phyloP scores from a whole-genome alignment of 2,797 vertebrate genomes.

The Sus cebifrons region DNA sequence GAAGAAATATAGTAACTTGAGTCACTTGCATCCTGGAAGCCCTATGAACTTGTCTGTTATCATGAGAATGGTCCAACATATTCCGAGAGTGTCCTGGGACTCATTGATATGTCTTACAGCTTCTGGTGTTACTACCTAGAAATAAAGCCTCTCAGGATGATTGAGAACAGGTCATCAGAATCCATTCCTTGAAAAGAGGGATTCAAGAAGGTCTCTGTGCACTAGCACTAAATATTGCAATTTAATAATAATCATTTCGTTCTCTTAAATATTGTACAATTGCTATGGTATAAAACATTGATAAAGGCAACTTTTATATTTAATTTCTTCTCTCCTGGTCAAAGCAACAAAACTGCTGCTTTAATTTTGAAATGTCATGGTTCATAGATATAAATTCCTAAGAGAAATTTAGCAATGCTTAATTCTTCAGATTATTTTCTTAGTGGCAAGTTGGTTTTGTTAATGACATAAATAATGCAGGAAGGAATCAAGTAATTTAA shows the following conservation, averaged over 20 bases:
- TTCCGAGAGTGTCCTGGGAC: neutral
- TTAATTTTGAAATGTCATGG: conserved; percentile 56
- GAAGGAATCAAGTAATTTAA: conserved; percentile 80
- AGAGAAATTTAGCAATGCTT: conserved; percentile 58
- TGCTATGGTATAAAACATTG: neutral
- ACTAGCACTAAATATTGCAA: neutral
- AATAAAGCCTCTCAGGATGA: neutral
- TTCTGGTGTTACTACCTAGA: neutral
- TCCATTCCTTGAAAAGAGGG: neutral
- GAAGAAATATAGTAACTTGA: neutral
- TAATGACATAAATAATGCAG: conserved; percentile 82
- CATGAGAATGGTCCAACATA: neutral
- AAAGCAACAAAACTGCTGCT: conserved; percentile 13
- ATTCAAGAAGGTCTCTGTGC: neutral
- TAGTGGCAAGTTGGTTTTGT: conserved; percentile 35
- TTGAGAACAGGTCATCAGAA: neutral
- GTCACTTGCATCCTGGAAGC: neutral
- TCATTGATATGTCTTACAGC: neutral
- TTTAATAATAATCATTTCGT: neutral
- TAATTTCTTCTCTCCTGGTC: neutral
- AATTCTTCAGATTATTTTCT: conserved; percentile 62
- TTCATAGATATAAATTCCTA: conserved; percentile 28
- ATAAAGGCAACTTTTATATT: conserved; percentile 5
- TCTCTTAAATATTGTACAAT: conserved; percentile 2
- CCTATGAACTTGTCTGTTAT: neutral